Evolutionary conservation across 23 tunicate species (phyloP).

Genomic region (Aplidium turbinatum): DNA sequence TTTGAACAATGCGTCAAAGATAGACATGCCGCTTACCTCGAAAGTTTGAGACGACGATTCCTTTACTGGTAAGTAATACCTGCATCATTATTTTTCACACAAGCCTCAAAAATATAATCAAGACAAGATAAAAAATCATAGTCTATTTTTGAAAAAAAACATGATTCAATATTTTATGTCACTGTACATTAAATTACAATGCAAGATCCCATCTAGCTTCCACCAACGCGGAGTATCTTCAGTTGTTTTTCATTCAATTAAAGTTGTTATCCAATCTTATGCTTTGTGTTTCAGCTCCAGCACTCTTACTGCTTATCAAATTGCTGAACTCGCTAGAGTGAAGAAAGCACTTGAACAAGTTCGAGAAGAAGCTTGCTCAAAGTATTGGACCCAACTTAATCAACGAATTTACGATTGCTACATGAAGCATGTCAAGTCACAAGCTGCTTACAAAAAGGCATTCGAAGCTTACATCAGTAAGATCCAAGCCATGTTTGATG

Average conservation of each 20-base stretch:
- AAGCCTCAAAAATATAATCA: neutral
- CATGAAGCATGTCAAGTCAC: neutral
- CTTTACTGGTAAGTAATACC: slow-evolving; percentile 2
- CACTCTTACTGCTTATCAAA: neutral
- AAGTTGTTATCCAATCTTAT: neutral
- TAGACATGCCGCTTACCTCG: slow-evolving; percentile 32
- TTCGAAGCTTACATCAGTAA: neutral
- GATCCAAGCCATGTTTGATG: slow-evolving; percentile 25
- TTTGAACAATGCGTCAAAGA: slow-evolving; percentile 28
- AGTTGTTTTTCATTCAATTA: neutral
- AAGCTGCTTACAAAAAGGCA: slow-evolving; percentile 22
- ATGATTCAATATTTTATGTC: no score
- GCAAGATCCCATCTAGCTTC: no score
- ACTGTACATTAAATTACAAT: no score
- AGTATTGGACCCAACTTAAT: slow-evolving; percentile 9
- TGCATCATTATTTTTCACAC: no score
- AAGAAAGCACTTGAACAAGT: slow-evolving; percentile 14
- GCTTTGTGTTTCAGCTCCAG: slow-evolving; percentile 8
- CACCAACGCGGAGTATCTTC: neutral
- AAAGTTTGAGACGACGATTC: neutral
- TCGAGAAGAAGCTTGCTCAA: slow-evolving; percentile 10
- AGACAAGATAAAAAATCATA: neutral
- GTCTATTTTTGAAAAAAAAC: no score
- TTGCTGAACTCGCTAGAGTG: slow-evolving; percentile 9
- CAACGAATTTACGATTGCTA: slow-evolving; percentile 8